Conservation (phyloP, 2,113 vertebrate genomes). For the Stegastes partitus region DNA sequence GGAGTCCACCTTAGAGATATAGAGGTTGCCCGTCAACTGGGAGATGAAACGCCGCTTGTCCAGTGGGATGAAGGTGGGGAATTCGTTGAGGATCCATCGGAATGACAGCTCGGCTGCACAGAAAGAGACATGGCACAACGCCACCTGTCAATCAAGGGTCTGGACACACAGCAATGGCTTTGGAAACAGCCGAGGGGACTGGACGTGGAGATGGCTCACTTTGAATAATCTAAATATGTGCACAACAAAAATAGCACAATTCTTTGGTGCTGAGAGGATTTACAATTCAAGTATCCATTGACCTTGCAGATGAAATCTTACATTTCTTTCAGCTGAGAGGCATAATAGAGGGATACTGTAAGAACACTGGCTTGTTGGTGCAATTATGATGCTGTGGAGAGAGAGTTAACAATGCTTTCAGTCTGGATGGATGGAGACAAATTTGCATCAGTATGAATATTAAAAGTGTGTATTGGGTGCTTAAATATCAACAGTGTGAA, state of each 20-base stretch:
- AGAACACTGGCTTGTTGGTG: constrained; percentile 11
- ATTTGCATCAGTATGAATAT: constrained; percentile 55
- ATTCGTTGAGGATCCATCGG: constrained; percentile 98
- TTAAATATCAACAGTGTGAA: constrained; percentile 8
- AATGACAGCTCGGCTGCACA: constrained; percentile 92
- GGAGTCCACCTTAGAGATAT: constrained; percentile 94
- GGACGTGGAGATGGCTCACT: constrained; percentile 3
- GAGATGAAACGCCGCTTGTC: constrained; percentile 95
- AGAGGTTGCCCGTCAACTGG: constrained; percentile 95
- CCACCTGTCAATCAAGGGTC: constrained; percentile 61
- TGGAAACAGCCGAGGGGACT: constrained; percentile 9
- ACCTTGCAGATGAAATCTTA: constrained; percentile 63
- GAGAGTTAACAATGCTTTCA: constrained; percentile 34
- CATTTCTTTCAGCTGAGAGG: constrained; percentile 35
- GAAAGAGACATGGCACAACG: constrained; percentile 35
- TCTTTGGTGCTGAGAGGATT: constrained; percentile 18
- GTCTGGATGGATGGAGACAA: background rate
- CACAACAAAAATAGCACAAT: constrained; percentile 47
- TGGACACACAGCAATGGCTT: constrained; percentile 6
- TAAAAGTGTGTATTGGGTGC: background rate
- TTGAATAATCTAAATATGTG: constrained; percentile 48
- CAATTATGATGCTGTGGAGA: constrained; percentile 32
- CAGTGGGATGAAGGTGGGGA: constrained; percentile 94
- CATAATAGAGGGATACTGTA: constrained; percentile 15
- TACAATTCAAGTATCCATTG: constrained; percentile 63